These are phyloP conservation scores for Setophaga coronata DNA, from an alignment of 2,113 vertebrate genomes.

Conservation along the genomic window DNA sequence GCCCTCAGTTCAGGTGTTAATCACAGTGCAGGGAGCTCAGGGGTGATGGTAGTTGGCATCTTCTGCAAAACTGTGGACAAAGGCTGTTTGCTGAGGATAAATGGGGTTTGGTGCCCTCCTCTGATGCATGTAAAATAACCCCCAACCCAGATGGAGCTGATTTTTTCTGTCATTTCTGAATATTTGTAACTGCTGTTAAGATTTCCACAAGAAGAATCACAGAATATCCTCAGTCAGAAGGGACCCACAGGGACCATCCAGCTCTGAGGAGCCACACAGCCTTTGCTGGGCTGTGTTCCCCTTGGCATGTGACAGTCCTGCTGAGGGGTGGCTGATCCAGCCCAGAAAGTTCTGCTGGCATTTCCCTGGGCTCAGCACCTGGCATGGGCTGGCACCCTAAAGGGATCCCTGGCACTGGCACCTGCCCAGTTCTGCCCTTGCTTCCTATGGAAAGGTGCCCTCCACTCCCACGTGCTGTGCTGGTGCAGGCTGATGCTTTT, in stretches of 20 bases:
- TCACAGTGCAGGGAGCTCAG: background rate
- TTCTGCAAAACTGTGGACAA: background rate
- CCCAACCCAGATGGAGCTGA: background rate
- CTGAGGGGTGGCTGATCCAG: background rate
- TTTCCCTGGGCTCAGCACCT: background rate
- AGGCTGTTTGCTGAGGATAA: background rate
- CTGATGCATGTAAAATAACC: background rate
- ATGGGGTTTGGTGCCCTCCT: rapidly evolving
- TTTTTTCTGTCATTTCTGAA: background rate
- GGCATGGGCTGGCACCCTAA: rapidly evolving
- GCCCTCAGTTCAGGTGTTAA: background rate
- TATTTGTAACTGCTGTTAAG: background rate
- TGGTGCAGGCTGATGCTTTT: background rate
- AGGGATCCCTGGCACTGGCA: background rate
- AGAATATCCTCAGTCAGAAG: background rate
- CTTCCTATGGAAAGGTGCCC: background rate
- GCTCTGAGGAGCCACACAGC: background rate
- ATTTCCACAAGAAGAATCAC: background rate
- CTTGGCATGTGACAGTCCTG: background rate
- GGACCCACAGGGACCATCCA: background rate
- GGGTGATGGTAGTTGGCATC: background rate
- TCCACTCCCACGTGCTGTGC: background rate
- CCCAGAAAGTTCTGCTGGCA: background rate
- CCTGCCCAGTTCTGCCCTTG: background rate
- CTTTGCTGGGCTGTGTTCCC: background rate